Conservation (phyloP, 2,113 vertebrate genomes). For the Notothenia coriiceps region DNA sequence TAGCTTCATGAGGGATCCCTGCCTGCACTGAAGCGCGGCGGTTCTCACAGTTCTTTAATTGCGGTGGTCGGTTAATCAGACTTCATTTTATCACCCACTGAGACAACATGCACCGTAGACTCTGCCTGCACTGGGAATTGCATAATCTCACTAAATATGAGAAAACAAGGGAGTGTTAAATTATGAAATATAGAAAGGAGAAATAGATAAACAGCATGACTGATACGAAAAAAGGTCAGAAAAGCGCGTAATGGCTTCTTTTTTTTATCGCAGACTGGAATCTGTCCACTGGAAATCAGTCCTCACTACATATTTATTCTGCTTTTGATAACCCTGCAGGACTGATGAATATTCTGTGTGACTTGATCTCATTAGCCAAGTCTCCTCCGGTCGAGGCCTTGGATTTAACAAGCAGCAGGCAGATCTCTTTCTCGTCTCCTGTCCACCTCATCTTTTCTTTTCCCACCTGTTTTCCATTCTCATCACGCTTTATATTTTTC, state of each 20-base stretch:
- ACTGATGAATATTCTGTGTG: constrained; percentile 72
- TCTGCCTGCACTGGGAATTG: constrained; percentile 42
- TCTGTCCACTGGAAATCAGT: constrained; percentile 51
- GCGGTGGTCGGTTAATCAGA: constrained; percentile 35
- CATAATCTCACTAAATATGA: constrained; percentile 53
- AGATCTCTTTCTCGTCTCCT: constrained; percentile 31
- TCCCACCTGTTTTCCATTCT: background rate
- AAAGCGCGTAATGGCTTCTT: constrained; percentile 3
- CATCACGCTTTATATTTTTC: background rate
- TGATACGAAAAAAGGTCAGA: constrained; percentile 33
- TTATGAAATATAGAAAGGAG: constrained; percentile 65
- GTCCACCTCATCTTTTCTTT: constrained; percentile 13
- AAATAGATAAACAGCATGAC: constrained; percentile 59
- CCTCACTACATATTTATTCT: constrained; percentile 53
- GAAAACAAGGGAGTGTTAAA: constrained; percentile 61
- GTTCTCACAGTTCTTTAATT: constrained; percentile 68
- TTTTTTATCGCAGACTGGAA: constrained; percentile 34
- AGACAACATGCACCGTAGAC: constrained; percentile 20
- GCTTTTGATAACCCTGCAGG: constrained; percentile 60
- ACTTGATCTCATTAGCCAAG: constrained; percentile 59
- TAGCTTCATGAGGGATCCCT: constrained; percentile 50
- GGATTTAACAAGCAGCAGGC: constrained; percentile 46
- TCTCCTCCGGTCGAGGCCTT: constrained; percentile 29
- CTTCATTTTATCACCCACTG: constrained; percentile 57
- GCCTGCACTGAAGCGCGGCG: background rate